These are phyloP conservation scores for Epinotia brunnichana DNA, from an alignment of 2,888 invertebrate genomes.

Conservation along the genomic window DNA sequence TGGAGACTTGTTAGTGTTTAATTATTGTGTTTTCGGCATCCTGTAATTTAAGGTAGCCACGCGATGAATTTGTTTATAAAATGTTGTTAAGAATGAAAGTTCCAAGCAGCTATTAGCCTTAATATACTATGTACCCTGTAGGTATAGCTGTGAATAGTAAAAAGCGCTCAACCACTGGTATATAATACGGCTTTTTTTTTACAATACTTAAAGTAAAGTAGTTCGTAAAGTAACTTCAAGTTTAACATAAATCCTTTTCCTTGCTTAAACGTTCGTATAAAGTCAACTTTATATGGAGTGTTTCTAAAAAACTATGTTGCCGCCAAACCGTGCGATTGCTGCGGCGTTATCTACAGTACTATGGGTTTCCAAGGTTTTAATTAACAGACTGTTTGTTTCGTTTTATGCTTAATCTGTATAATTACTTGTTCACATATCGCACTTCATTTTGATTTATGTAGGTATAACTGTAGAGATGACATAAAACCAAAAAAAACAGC, in stretches of 20 bases:
- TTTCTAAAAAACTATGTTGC: constrained; percentile 58
- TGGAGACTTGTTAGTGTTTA: background rate
- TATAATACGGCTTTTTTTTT: constrained; percentile 39
- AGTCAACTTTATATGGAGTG: constrained; percentile 40
- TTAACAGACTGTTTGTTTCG: background rate
- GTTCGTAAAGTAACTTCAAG: constrained; percentile 41
- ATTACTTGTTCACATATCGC: background rate
- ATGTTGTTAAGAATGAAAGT: background rate
- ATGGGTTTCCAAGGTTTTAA: constrained; percentile 6
- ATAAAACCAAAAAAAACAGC: too few relatives aligned
- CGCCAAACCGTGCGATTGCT: constrained; percentile 65
- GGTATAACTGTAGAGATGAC: background rate
- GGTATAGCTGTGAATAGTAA: constrained; percentile 20
- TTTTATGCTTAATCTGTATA: background rate
- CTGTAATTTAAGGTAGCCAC: background rate
- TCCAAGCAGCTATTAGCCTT: background rate
- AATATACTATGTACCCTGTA: constrained; percentile 5
- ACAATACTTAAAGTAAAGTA: constrained; percentile 37
- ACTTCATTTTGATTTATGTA: background rate
- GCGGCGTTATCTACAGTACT: constrained; percentile 39
- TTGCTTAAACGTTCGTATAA: constrained; percentile 37
- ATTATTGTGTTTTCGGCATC: background rate
- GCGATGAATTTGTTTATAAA: background rate
- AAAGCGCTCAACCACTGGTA: constrained; percentile 22
- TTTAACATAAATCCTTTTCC: constrained; percentile 43